Base-by-base conservation (phyloP, 1,140 invertebrate genomes). In the Drosophila takahashii region DNA sequence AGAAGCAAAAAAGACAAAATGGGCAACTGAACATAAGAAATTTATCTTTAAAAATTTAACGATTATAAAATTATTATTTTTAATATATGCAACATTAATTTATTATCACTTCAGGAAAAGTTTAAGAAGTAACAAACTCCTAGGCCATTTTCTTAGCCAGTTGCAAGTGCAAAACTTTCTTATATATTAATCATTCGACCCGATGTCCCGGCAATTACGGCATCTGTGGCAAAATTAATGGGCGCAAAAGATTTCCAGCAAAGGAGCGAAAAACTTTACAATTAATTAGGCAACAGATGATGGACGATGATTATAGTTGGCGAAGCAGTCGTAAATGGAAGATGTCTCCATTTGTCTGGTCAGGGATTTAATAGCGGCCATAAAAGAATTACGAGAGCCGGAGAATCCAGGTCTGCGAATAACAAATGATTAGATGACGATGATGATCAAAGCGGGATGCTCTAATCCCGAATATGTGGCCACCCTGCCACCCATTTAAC, bases 141-240 rank as follows among this genome's bases (percentile, higher is more conserved):
- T 47, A 29, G 34, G 4, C 15, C 7, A n/a, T 11, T 60, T 45
- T 44, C 39, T 50, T 53, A 11, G 13, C 8, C 60, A 52, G 39
- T 74, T 87, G 34, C 58, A 81, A 79, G 65, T 79, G 59, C 16
- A 59, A 70, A 89, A 87, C 71, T 83, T 79, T 79, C 22, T 22
- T 72, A 77, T 70, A 62, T 70, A 89, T 89, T 83, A 89, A 89
- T 87, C 76, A 89, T 89, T 29, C 37, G 48, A 27, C 39, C 22
- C 32, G 52, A 60, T 64, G 61, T 50, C 45, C 42, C 27, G 44
- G 50, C 50, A 67, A 76, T 77, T 58, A 74, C 76, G 83, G 89
- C 83, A 87, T 87, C 83, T 87, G 83, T 66, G 84, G 77, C 83
- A 89, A 77, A 83, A 87, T 87, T 87, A 89, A 87, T 89, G 83